Evolutionary conservation across 1,140 invertebrate genomes (phyloP).

Genomic region (Pogonomyrmex barbatus): DNA sequence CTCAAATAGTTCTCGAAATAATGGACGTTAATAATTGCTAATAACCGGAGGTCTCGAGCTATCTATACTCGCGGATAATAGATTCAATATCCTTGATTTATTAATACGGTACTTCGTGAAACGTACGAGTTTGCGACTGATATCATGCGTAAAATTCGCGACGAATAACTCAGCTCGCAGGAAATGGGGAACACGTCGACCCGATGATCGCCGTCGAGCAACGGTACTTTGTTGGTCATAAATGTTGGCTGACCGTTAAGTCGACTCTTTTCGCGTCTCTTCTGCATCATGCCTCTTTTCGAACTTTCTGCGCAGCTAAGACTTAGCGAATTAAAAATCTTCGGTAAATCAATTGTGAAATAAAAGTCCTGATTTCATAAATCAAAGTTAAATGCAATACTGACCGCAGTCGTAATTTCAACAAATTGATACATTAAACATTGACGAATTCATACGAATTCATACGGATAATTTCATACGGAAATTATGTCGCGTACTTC

Average conservation of each 20-base stretch:
- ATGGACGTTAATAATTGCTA: background rate
- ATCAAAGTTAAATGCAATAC: background rate
- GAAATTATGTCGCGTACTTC: background rate
- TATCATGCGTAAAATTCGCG: constrained; percentile 31
- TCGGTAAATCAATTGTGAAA: background rate
- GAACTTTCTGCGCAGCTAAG: background rate
- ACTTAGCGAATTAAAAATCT: constrained; percentile 19
- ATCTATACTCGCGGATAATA: background rate
- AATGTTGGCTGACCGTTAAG: constrained; percentile 72
- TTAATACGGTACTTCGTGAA: background rate
- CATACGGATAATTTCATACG: no score
- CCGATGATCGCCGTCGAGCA: constrained; percentile 50
- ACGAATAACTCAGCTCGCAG: constrained; percentile 2
- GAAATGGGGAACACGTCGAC: constrained; percentile 49
- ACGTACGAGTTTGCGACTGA: background rate
- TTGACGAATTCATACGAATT: background rate
- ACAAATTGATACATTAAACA: background rate
- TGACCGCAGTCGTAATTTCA: background rate
- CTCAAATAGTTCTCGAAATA: background rate
- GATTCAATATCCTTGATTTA: background rate
- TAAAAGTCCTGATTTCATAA: background rate
- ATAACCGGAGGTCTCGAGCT: background rate
- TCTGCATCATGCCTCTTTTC: constrained; percentile 35
- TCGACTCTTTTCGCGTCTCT: constrained; percentile 59
- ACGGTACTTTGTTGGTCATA: constrained; percentile 71